These are phyloP conservation scores for Tiaroga cobitis DNA, from an alignment of 2,797 vertebrate genomes.

Conservation along the genomic window DNA sequence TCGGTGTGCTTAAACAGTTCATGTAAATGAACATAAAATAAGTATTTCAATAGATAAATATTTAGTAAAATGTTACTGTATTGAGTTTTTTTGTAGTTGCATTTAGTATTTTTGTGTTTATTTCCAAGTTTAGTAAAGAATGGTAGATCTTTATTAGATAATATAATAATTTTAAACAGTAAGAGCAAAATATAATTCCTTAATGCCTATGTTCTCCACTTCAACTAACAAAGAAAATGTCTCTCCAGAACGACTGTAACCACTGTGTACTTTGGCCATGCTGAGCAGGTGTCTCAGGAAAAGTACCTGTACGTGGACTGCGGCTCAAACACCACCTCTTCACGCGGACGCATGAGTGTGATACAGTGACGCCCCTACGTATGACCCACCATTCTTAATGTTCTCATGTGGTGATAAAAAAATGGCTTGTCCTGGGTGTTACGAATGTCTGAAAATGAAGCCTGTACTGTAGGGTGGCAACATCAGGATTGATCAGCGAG, in stretches of 20 bases:
- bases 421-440: background rate
- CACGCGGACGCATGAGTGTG: slow-evolving; percentile 21
- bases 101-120: background rate
- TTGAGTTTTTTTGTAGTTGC: background rate
- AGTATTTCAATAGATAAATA: background rate
- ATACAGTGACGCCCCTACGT: slow-evolving; percentile 28
- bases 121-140: background rate
- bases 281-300: slow-evolving; percentile 95
- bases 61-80: background rate
- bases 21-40: too few species aligned
- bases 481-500: background rate
- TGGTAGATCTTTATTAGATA: background rate
- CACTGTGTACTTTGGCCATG: slow-evolving; percentile 90
- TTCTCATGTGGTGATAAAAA: background rate
- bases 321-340: slow-evolving; percentile 88
- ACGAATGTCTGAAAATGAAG: background rate
- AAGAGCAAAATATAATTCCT: background rate
- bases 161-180: background rate
- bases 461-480: too few species aligned
- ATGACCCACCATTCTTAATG: background rate
- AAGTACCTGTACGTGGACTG: slow-evolving; percentile 97
- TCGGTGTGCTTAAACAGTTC: background rate
- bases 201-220: background rate
- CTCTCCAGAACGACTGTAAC: slow-evolving; percentile 90
- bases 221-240: background rate